These are phyloP conservation scores for Heliconius congener DNA, from an alignment of 1,140 invertebrate species.

Conservation along the genomic window DNA sequence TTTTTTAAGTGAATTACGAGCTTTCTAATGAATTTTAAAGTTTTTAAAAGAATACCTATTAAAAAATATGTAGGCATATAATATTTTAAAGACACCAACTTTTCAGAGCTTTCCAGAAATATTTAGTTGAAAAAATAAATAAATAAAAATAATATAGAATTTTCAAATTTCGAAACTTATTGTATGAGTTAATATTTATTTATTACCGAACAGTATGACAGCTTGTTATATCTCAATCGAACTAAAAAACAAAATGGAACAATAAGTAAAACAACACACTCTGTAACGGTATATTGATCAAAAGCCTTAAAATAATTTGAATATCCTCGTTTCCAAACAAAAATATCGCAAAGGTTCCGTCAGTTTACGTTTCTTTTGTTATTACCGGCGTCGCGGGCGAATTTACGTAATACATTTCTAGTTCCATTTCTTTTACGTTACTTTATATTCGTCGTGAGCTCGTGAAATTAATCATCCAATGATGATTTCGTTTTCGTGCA, in stretches of 20 bases:
- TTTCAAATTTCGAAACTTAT: neutral
- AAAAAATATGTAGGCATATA: too few relatives aligned
- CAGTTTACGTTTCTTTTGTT: constrained; percentile 39
- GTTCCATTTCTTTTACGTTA: constrained; percentile 30
- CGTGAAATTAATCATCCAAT: constrained; percentile 48
- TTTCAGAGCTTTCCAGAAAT: too few relatives aligned
- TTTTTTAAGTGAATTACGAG: neutral
- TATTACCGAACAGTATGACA: neutral
- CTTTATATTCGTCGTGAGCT: constrained; percentile 37
- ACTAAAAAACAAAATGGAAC: neutral
- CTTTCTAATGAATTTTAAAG: neutral
- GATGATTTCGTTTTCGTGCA: constrained; percentile 51
- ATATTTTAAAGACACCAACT: too few relatives aligned
- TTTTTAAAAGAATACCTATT: neutral
- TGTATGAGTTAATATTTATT: neutral
- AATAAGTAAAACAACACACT: constrained; percentile 21
- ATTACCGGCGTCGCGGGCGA: constrained; percentile 20
- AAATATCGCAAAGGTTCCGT: constrained; percentile 41
- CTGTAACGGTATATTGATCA: constrained; percentile 41
- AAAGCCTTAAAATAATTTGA: constrained; percentile 45
- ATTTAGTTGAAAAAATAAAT: neutral
- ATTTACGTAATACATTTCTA: constrained; percentile 30
- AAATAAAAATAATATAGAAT: neutral
- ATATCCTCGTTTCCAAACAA: constrained; percentile 39
- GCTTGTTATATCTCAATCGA: neutral